A percentile compares a stretch with the other conserved stretches of the same genome.
Evolutionary conservation across 2,888 invertebrate genomes (phyloP).

Genomic region (Drosophila eohydei): DNA sequence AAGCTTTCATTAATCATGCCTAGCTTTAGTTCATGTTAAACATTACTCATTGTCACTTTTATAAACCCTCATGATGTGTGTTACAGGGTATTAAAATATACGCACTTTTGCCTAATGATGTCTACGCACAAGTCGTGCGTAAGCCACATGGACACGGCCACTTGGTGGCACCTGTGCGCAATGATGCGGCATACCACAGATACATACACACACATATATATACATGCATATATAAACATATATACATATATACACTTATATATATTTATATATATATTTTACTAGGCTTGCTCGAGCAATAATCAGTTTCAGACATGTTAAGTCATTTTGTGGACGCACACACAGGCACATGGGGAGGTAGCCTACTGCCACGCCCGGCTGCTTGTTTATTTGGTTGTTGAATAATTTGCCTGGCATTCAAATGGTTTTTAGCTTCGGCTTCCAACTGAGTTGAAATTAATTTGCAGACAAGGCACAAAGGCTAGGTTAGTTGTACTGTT

Average conservation of each 20-base stretch:
- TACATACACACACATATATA: neutral
- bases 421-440: conserved; percentile 50
- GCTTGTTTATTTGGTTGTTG: conserved; percentile 45
- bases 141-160: conserved; percentile 40
- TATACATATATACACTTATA: neutral
- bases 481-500: conserved; percentile 4
- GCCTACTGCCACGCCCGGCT: conserved; percentile 24
- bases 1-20: neutral
- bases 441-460: conserved; percentile 70
- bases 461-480: conserved; percentile 46
- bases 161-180: conserved; percentile 46
- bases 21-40: neutral
- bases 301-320: conserved; percentile 73
- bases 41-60: no score
- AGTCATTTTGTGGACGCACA: conserved; percentile 65
- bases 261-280: conserved; percentile 24
- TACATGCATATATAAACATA: neutral
- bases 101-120: conserved; percentile 65
- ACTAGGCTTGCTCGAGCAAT: conserved; percentile 63
- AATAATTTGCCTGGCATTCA: conserved; percentile 62
- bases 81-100: conserved; percentile 26
- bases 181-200: conserved; percentile 38
- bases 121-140: conserved; percentile 55
- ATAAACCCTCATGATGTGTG: neutral
- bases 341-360: conserved; percentile 4